phyloP scores from a whole-genome alignment of 2,113 vertebrate species.

The Ia io region DNA sequence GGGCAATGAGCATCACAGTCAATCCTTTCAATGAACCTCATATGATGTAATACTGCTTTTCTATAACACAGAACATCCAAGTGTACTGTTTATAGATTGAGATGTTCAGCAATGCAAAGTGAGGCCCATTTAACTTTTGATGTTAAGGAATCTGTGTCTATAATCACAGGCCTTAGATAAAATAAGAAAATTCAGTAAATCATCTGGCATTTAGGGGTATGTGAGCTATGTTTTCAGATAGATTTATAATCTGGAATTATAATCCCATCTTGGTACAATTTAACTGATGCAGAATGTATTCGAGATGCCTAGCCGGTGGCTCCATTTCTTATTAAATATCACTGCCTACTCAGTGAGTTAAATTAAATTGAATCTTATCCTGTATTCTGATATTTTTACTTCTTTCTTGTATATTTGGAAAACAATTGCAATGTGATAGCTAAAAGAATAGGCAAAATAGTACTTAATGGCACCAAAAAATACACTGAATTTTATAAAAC shows the following conservation, averaged over 20 bases:
- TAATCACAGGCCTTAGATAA: not conserved
- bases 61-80: not conserved
- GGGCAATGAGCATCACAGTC: too few species aligned
- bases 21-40: not conserved
- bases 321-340: slow-evolving; percentile 4
- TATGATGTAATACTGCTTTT: not conserved
- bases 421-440: not conserved
- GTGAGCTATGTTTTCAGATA: not conserved
- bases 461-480: not conserved
- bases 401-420: not conserved
- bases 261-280: not conserved
- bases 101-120: not conserved
- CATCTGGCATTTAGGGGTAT: not conserved
- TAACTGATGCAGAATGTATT: not conserved
- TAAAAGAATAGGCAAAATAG: not conserved
- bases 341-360: not conserved
- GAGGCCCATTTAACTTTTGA: not conserved
- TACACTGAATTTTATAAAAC: slow-evolving; percentile 28
- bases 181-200: not conserved
- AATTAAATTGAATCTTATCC: not conserved
- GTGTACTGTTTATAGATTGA: not conserved
- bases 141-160: not conserved
- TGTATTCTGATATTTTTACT: not conserved
- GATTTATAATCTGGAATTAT: not conserved
- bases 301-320: not conserved